Evolutionary conservation across 2,888 invertebrate genomes (phyloP).

Genomic region (Mesorhabditis belari): DNA sequence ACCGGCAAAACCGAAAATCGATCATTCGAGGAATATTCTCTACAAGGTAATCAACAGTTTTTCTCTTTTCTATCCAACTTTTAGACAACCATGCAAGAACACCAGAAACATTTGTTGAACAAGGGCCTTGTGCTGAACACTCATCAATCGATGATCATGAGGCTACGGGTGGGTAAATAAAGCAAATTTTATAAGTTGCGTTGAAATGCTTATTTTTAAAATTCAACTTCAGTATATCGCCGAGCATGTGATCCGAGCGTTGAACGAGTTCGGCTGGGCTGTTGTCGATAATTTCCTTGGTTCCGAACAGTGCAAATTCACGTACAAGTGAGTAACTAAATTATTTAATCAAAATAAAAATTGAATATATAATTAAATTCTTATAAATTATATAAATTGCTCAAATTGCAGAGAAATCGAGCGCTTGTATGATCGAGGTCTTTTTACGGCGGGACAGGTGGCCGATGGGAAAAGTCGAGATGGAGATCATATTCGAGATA

Average conservation of each 20-base stretch:
- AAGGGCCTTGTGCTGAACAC: conserved; percentile 16
- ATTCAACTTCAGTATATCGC: conserved; percentile 46
- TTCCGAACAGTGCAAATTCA: conserved; percentile 32
- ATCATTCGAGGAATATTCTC: background rate
- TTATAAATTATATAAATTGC: background rate
- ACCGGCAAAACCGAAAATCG: no score
- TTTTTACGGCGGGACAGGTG: conserved; percentile 43
- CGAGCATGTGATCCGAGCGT: conserved; percentile 41
- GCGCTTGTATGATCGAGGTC: conserved; percentile 33
- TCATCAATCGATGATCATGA: conserved; percentile 37
- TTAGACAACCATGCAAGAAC: conserved; percentile 35
- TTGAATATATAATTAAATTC: background rate
- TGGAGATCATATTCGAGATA: conserved; percentile 37
- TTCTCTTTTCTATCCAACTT: no score
- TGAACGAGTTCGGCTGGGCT: conserved; percentile 50
- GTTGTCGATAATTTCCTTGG: conserved; percentile 51
- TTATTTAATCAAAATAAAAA: no score
- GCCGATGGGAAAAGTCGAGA: conserved; percentile 36
- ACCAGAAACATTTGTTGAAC: conserved; percentile 18
- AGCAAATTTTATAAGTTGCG: no score
- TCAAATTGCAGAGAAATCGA: conserved; percentile 47
- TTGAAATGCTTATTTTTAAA: no score
- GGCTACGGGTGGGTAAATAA: no score
- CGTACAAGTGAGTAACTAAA: conserved; percentile 22
- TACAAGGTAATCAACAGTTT: background rate